Evolutionary conservation across 2,113 vertebrate genomes (phyloP).

Genomic region (Microcebus griseorufus): DNA sequence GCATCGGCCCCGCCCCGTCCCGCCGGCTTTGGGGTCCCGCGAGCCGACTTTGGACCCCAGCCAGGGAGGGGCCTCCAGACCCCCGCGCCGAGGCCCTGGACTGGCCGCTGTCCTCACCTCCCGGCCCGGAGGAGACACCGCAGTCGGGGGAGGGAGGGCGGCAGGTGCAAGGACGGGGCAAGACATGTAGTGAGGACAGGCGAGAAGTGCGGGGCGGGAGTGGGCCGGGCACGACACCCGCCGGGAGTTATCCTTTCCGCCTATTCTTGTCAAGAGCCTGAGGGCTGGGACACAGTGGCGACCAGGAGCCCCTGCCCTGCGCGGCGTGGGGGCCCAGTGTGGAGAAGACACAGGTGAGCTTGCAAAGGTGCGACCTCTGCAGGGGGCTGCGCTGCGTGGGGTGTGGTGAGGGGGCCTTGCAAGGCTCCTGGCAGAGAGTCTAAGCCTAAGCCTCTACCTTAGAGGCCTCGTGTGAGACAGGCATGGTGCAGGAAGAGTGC

Average conservation of each 20-base stretch:
- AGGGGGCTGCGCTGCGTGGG: too few species aligned
- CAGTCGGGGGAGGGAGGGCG: not conserved
- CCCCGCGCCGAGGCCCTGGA: rapidly evolving
- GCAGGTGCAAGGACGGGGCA: not conserved
- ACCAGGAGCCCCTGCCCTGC: not conserved
- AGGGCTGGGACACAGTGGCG: not conserved
- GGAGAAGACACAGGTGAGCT: not conserved
- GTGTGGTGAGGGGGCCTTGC: not conserved
- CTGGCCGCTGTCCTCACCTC: not conserved
- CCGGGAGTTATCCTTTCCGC: not conserved
- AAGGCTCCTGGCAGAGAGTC: not conserved
- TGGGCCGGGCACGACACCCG: not conserved
- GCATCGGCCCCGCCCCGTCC: not conserved
- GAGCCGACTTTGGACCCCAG: not conserved
- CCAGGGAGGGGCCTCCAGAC: not conserved
- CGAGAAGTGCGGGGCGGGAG: not conserved
- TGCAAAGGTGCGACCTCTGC: not conserved
- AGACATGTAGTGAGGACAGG: not conserved
- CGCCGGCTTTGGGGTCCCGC: too few species aligned
- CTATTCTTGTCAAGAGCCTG: not conserved
- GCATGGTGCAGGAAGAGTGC: not conserved
- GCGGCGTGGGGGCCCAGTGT: not conserved
- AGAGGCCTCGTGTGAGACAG: not conserved
- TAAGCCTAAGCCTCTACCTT: not conserved
- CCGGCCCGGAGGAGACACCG: not conserved